These are phyloP conservation scores for Brachionus manjavacas DNA, from an alignment of 1,140 invertebrate genomes.

Conservation along the genomic window DNA sequence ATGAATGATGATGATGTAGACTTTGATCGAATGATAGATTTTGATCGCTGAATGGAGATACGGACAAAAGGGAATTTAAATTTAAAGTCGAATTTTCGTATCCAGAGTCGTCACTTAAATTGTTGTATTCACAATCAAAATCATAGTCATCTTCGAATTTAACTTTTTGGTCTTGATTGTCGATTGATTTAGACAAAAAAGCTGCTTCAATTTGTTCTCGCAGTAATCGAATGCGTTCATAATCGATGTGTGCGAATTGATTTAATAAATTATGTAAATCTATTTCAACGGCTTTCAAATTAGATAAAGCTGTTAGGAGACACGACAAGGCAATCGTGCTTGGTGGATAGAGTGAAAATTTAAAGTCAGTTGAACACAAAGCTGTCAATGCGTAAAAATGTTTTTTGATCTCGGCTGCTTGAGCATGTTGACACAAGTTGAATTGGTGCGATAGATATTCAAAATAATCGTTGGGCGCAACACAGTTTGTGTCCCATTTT, in stretches of 20 bases:
- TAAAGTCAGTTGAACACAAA: constrained; percentile 66
- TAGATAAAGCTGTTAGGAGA: background rate
- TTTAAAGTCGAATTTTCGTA: background rate
- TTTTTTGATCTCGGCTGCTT: background rate
- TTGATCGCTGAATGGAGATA: background rate
- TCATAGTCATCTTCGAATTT: constrained; percentile 25
- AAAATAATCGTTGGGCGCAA: constrained; percentile 69
- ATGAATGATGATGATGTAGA: no score
- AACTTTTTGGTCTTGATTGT: background rate
- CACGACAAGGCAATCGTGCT: constrained; percentile 73
- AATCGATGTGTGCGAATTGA: background rate
- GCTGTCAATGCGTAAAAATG: constrained; percentile 11
- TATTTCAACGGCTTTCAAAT: background rate
- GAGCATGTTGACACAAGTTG: background rate
- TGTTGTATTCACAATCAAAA: background rate
- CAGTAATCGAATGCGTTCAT: background rate
- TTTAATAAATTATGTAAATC: constrained; percentile 30
- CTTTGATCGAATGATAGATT: no score
- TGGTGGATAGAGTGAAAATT: constrained; percentile 76
- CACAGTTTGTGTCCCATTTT: constrained; percentile 74
- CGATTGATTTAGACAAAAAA: background rate
- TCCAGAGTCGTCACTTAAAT: background rate
- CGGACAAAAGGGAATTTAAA: background rate
- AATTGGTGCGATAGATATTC: background rate
- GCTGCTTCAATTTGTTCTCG: background rate